Base-by-base conservation (phyloP, 2,113 vertebrate species). In the Regulus satrapa region DNA sequence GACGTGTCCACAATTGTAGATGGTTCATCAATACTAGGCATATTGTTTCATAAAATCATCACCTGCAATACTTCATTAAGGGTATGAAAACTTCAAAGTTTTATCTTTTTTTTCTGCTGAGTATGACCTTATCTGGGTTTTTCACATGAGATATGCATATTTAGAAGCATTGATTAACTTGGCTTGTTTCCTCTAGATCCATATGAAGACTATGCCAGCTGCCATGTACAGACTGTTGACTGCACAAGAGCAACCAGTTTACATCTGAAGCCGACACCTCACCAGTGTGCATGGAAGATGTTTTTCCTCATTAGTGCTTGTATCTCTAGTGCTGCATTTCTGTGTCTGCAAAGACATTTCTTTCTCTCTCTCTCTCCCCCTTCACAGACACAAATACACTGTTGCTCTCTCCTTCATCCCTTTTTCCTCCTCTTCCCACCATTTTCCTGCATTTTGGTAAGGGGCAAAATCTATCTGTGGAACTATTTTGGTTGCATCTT, bases 181-280 rank as follows among this genome's bases (percentile, higher is more conserved):
- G 13, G 40, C 14, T 4, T 89, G 3, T 94, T 84, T 92, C 46
- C 72, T 84, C 88, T 49, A 99, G 99, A 99, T 99, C 91, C 99
- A 99, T 96, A 99, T 99, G 99, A 99, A 99, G 98, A 99, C 99
- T 5, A 99, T 99, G 99, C 99, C 99, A 59, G 99, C 99, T 36
- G 99, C 99, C 94, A 99, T 99, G 99, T 99, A 99, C 98, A 98
- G 99, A 84, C 98, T 99, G 97, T 98, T 99, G 97, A 99, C 99
- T 2, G 99, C 99, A 4, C 99, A 99, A 97, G 99, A 99, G 89
- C 99, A 99, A 83, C 99, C 99, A 0, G 98, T 99, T 95, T 99
- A 99, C 98, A 99, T 99, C 98, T 99, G 97, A 99, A 96, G 84
- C 89, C 0, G 5, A 55, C 79, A 45, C 72, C 55, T 85, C 80